phyloP scores from a whole-genome alignment of 2,888 invertebrate genomes.

The Cephus nigrinus region DNA sequence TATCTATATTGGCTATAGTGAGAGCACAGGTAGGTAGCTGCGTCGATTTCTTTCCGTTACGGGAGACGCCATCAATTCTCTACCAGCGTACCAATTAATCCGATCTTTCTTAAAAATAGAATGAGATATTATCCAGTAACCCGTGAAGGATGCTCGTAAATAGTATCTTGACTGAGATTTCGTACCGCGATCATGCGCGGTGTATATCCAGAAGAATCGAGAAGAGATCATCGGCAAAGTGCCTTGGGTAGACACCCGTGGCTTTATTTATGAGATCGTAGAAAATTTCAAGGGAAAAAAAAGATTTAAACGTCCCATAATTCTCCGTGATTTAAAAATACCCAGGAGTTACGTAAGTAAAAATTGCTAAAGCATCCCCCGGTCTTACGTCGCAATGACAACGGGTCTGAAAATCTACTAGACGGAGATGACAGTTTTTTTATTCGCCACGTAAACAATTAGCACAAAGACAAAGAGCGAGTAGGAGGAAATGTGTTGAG shows the following conservation, averaged over 20 bases:
- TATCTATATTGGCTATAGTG: neutral
- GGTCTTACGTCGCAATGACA: neutral
- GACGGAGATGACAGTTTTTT: neutral
- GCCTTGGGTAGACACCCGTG: neutral
- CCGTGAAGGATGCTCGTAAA: slow-evolving; percentile 34
- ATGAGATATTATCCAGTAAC: slow-evolving; percentile 42
- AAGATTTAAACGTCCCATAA: neutral
- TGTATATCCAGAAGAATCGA: neutral
- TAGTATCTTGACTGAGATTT: slow-evolving; percentile 28
- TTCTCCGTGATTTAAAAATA: neutral
- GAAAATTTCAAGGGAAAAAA: neutral
- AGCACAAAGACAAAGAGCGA: neutral
- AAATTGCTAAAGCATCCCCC: neutral
- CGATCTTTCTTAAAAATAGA: slow-evolving; percentile 39
- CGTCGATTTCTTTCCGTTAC: slow-evolving; percentile 34
- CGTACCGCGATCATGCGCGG: slow-evolving; percentile 14
- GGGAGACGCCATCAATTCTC: slow-evolving; percentile 34
- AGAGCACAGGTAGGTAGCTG: neutral
- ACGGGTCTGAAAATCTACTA: neutral
- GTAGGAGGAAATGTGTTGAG: neutral
- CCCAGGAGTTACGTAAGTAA: neutral
- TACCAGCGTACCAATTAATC: slow-evolving; percentile 39
- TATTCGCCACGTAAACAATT: neutral
- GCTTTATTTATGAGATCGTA: neutral
- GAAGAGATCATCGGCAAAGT: neutral